These are phyloP conservation scores for Tragelaphus eurycerus DNA, from an alignment of 2,797 vertebrate genomes.

Conservation along the genomic window DNA sequence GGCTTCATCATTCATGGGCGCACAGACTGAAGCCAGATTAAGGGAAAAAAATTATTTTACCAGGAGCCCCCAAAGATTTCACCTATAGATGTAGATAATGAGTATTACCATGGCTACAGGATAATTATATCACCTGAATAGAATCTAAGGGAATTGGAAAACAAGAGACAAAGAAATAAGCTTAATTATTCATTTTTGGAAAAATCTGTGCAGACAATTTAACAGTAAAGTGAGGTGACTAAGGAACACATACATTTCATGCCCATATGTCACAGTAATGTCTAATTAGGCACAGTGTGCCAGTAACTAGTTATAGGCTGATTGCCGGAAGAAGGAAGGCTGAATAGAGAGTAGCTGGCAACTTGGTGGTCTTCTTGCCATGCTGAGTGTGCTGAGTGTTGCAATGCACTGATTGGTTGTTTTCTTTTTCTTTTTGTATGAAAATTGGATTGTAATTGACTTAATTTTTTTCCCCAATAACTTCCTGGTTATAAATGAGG, in stretches of 20 bases:
- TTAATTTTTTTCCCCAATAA: slow-evolving; percentile 17
- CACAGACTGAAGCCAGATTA: slow-evolving; percentile 46
- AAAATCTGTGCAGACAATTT: slow-evolving; percentile 67
- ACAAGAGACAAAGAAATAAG: slow-evolving; percentile 61
- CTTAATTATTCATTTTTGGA: slow-evolving; percentile 65
- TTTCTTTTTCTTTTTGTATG: slow-evolving; percentile 16
- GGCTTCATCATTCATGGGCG: not conserved
- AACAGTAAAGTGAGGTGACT: slow-evolving; percentile 58
- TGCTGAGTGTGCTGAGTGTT: not conserved
- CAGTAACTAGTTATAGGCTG: slow-evolving; percentile 68
- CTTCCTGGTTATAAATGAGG: slow-evolving; percentile 47
- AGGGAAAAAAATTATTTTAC: slow-evolving; percentile 26
- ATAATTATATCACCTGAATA: slow-evolving; percentile 67
- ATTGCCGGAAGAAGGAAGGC: slow-evolving; percentile 51
- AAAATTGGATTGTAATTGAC: slow-evolving; percentile 35
- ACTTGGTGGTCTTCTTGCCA: slow-evolving; percentile 19
- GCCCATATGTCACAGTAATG: slow-evolving; percentile 70
- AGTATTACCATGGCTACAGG: slow-evolving; percentile 55
- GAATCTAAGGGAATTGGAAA: slow-evolving; percentile 61
- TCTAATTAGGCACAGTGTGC: slow-evolving; percentile 51
- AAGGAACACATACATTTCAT: slow-evolving; percentile 65
- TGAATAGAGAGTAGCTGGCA: slow-evolving; percentile 59
- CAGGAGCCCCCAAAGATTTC: slow-evolving; percentile 15
- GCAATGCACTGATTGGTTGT: slow-evolving; percentile 37
- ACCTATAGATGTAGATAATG: slow-evolving; percentile 61